Evolutionary conservation across 1,140 invertebrate genomes (phyloP), one percentile per base, ranked within the genome.

Genomic region (Papilio aristodemus): DNA sequence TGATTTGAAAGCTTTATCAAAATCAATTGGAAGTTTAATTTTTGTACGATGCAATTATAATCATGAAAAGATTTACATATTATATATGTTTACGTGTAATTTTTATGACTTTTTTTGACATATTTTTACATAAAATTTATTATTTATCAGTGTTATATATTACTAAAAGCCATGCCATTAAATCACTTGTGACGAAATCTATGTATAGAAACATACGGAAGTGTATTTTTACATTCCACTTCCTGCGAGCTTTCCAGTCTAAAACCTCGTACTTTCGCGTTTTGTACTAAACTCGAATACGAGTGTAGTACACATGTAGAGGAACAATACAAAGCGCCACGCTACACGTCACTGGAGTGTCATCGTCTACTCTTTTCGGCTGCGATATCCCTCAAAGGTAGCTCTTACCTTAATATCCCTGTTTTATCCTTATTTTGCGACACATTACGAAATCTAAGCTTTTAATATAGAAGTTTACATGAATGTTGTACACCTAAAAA

Each of bases 371-470:
- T 77, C 75, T 76, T 79, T 79, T 73, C 71, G 70, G 76, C 64
- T 71, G 57, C 68, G 62, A 69, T 68, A 80, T 74, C 74, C 74
- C 72, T 80, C 74, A 80, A 81, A 81, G 76, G 73, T 71, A 64
- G 71, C 74, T 79, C 77, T 76, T 74, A 77, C 79, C 79, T 81
- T 79, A 80, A 80, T 80, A 80, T 79, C 69, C 75, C 72, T 75
- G 77, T 81, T 81, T 79, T 79, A 79, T 70, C 76, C 78, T 80
- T 80, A 80, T 80, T 80, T 78, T 66, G 69, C 64, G 70, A 75
- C 74, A 75, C 74, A 78, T 78, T 76, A 76, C n/a, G 70, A 59
- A 37, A 59, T 37, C 25, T n/a, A 11, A 13, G 57, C 14, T 3
- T 37, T 46, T 32, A 14, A 37, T 59, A 59, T 36, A 36, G 0